phyloP scores from a whole-genome alignment of 2,113 vertebrate species.

The Leptocoma aspasia region DNA sequence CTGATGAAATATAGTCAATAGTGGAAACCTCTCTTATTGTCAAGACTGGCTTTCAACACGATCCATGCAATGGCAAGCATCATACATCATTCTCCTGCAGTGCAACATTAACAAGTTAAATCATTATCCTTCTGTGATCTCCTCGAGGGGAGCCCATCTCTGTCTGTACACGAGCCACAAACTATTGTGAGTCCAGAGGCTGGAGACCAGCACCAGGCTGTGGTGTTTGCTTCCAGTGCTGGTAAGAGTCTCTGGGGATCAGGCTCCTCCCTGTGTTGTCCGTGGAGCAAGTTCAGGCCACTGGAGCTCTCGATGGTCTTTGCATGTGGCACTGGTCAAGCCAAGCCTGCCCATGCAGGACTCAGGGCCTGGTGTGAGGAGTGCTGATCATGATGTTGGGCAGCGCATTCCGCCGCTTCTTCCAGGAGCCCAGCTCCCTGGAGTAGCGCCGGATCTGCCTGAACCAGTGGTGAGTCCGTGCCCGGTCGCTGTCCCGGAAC shows the following conservation, averaged over 20 bases:
- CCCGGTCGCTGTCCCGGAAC: conserved; percentile 84
- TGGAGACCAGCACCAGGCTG: neutral
- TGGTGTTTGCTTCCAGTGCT: neutral
- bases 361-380: conserved; percentile 82
- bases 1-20: conserved; percentile 42
- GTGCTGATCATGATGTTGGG: conserved; percentile 96
- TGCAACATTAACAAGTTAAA: conserved; percentile 52
- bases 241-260: neutral
- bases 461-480: conserved; percentile 90
- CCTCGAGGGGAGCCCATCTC: neutral
- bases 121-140: conserved; percentile 13
- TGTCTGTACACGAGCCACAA: neutral
- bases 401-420: conserved; percentile 86
- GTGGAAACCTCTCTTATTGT: conserved; percentile 35
- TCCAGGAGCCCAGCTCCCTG: conserved; percentile 85
- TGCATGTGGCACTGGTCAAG: neutral
- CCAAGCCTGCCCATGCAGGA: neutral
- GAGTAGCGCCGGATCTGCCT: conserved; percentile 83
- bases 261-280: neutral
- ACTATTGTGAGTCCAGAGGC: neutral
- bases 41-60: conserved; percentile 44
- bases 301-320: neutral
- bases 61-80: conserved; percentile 63
- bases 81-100: conserved; percentile 43
- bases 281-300: neutral